These are phyloP conservation scores for Temnothorax curvispinosus DNA, from an alignment of 1,140 invertebrate species.

Conservation along the genomic window DNA sequence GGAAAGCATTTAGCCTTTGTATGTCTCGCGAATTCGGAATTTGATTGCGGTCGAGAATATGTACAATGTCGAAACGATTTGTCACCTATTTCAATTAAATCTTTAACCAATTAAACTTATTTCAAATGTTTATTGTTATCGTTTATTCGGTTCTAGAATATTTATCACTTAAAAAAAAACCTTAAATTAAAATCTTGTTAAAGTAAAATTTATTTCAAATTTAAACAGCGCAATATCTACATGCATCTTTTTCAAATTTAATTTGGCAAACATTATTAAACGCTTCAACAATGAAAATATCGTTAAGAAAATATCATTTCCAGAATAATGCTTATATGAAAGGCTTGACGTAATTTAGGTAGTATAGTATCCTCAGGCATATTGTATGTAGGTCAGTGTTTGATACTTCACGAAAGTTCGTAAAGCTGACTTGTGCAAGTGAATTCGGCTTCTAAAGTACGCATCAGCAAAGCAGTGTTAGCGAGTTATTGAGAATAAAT, in stretches of 20 bases:
- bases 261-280: background rate
- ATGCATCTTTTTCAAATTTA: background rate
- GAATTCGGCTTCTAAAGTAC: slow-evolving; percentile 26
- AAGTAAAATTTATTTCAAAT: background rate
- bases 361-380: background rate
- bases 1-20: slow-evolving; percentile 22
- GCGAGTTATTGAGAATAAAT: slow-evolving; percentile 52
- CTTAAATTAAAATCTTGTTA: background rate
- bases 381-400: slow-evolving; percentile 2
- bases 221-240: background rate
- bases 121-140: background rate
- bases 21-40: background rate
- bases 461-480: slow-evolving; percentile 7
- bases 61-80: background rate
- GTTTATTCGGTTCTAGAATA: background rate
- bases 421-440: slow-evolving; percentile 32
- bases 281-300: background rate
- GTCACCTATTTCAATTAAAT: background rate
- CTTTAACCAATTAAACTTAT: background rate
- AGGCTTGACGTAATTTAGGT: background rate
- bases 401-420: slow-evolving; percentile 6
- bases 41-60: background rate
- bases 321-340: background rate
- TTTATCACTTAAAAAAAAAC: background rate
- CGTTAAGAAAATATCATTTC: background rate